These are phyloP conservation scores for Phthorimaea operculella DNA, from an alignment of 1,140 invertebrate genomes.

Conservation along the genomic window DNA sequence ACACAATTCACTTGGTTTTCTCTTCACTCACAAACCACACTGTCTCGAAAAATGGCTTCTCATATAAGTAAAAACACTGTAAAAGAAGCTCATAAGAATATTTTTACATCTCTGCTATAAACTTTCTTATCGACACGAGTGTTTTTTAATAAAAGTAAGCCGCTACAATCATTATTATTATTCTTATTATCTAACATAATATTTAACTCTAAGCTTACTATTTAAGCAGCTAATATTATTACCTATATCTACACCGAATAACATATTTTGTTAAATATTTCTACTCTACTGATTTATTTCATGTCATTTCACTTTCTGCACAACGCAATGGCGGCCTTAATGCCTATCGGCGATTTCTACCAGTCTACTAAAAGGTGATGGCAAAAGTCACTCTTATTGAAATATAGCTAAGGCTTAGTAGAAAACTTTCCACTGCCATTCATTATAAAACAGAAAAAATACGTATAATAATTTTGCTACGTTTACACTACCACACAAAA, in stretches of 20 bases:
- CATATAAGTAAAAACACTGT: background rate
- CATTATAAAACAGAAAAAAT: background rate
- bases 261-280: background rate
- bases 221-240: too few species aligned
- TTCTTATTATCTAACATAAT: too few species aligned
- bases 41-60: background rate
- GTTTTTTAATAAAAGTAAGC: too few species aligned
- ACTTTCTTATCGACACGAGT: too few species aligned
- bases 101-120: too few species aligned
- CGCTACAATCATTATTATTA: too few species aligned
- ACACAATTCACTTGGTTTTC: background rate
- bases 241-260: too few species aligned
- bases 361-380: slow-evolving; percentile 3
- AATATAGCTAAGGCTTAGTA: background rate
- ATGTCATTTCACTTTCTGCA: slow-evolving; percentile 5
- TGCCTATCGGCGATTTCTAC: background rate
- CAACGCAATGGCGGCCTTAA: slow-evolving; percentile 4
- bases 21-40: background rate
- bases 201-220: too few species aligned
- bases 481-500: background rate
- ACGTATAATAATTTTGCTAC: slow-evolving; percentile 1
- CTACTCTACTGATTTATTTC: background rate
- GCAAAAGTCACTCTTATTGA: background rate
- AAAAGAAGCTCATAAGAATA: too few species aligned
- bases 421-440: background rate